A percentile compares a stretch with the other conserved stretches of the same genome.
phyloP scores from a whole-genome alignment of 35 echinoderm and acorn worm genomes.

The Eucidaris tribuloides region DNA sequence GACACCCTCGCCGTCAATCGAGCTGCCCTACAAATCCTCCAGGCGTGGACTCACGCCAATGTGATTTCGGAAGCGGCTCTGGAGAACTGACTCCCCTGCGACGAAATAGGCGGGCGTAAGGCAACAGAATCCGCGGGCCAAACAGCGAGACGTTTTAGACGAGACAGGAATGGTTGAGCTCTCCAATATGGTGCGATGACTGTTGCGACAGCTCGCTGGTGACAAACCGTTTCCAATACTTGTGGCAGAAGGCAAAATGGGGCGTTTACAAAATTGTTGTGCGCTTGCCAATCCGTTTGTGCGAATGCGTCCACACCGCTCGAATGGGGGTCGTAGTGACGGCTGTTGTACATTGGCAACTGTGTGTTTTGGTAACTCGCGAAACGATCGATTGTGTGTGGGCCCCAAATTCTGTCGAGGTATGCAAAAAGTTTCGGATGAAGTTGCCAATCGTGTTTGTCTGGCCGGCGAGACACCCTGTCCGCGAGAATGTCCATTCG shows the following conservation, averaged over 20 bases:
- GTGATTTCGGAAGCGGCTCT: slow-evolving; percentile 2
- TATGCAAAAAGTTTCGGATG: slow-evolving; percentile 16
- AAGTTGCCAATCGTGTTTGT: slow-evolving; percentile 39
- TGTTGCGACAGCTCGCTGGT: background rate
- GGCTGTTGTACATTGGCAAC: slow-evolving; percentile 58
- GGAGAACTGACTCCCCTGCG: background rate
- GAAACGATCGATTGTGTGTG: slow-evolving; percentile 45
- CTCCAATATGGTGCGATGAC: background rate
- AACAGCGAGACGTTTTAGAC: slow-evolving; percentile 15
- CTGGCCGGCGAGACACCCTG: slow-evolving; percentile 10
- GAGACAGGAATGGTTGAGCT: slow-evolving; percentile 10
- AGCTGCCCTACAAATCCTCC: no score
- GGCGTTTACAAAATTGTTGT: slow-evolving; percentile 65
- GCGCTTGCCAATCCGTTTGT: slow-evolving; percentile 39
- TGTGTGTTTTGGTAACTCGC: slow-evolving; percentile 46
- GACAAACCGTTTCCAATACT: slow-evolving; percentile 4
- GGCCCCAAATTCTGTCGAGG: slow-evolving; percentile 34
- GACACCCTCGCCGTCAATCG: no score
- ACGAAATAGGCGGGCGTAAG: background rate
- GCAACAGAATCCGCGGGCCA: background rate
- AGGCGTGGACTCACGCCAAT: slow-evolving; percentile 4
- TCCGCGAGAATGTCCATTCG: background rate
- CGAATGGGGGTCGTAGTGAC: no score
- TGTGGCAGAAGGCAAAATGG: slow-evolving; percentile 44
- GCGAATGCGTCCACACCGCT: no score